Percentiles rank a stretch among this genome's conserved stretches.
Evolutionary conservation across 2,888 invertebrate species (phyloP).

Genomic region (Griposia aprilina): DNA sequence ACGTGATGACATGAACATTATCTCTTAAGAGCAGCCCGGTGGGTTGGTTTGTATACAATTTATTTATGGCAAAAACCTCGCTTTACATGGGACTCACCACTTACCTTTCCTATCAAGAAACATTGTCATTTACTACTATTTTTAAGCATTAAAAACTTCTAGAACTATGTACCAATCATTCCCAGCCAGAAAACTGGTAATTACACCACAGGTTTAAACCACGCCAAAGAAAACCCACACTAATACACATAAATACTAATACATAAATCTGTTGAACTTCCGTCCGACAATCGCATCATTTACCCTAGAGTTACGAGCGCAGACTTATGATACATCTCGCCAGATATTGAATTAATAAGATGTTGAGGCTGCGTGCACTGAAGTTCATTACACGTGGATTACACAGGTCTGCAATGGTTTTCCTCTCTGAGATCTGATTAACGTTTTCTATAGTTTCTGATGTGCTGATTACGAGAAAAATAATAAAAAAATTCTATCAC

Average conservation of each 20-base stretch:
- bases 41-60: too few relatives aligned
- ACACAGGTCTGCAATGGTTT: too few relatives aligned
- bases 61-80: not conserved
- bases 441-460: too few relatives aligned
- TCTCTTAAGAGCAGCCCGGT: not conserved
- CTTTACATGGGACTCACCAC: too few relatives aligned
- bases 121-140: not conserved
- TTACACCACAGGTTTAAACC: not conserved
- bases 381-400: constrained; percentile 55
- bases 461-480: too few relatives aligned
- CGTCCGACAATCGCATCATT: constrained; percentile 23
- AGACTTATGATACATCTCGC: constrained; percentile 54
- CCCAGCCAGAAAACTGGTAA: not conserved
- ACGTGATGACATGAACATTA: not conserved
- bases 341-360: constrained; percentile 66
- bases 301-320: constrained; percentile 46
- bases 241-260: constrained; percentile 13
- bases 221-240: constrained; percentile 32
- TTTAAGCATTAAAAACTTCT: not conserved
- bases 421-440: too few relatives aligned
- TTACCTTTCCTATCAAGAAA: too few relatives aligned
- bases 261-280: constrained; percentile 38
- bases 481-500: too few relatives aligned
- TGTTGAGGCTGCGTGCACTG: constrained; percentile 50
- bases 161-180: not conserved